Evolutionary conservation across 2,888 invertebrate genomes (phyloP).

Genomic region (Spodoptera littoralis): DNA sequence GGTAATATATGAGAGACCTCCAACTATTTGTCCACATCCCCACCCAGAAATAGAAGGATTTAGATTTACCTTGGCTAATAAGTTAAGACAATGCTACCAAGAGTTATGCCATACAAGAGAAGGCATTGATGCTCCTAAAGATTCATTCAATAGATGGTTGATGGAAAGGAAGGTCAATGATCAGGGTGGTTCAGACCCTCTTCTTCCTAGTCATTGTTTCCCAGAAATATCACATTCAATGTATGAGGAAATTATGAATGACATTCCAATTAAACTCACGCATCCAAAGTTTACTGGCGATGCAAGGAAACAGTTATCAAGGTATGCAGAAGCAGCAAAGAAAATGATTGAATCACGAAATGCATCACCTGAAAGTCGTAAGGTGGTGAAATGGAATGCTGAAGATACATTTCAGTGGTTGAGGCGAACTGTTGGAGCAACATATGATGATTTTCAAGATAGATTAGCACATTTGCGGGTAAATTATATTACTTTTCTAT

Average conservation of each 20-base stretch:
- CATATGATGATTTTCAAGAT: constrained; percentile 97
- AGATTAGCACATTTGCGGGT: constrained; percentile 96
- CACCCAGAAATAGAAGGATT: constrained; percentile 98
- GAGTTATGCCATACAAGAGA: constrained; percentile 97
- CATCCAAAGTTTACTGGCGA: constrained; percentile 98
- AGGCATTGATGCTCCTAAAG: constrained; percentile 97
- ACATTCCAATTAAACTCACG: constrained; percentile 98
- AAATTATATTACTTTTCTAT: constrained; percentile 37
- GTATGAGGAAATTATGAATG: constrained; percentile 99
- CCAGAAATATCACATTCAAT: constrained; percentile 97
- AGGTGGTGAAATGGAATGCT: constrained; percentile 99
- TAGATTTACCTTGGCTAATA: constrained; percentile 94
- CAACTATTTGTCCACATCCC: constrained; percentile 95
- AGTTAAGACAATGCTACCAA: constrained; percentile 96
- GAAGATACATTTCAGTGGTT: constrained; percentile 99
- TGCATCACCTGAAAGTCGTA: constrained; percentile 97
- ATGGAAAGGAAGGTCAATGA: constrained; percentile 98
- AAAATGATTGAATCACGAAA: constrained; percentile 98
- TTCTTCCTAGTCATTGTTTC: constrained; percentile 96
- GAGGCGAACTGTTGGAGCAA: constrained; percentile 96
- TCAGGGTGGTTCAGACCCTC: constrained; percentile 95
- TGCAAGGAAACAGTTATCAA: constrained; percentile 97
- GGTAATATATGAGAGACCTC: constrained; percentile 95
- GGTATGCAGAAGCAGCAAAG: constrained; percentile 98
- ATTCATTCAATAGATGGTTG: constrained; percentile 98